Evolutionary conservation across 2,113 vertebrate genomes (phyloP).

Genomic region (Ancistrus triradiatus): DNA sequence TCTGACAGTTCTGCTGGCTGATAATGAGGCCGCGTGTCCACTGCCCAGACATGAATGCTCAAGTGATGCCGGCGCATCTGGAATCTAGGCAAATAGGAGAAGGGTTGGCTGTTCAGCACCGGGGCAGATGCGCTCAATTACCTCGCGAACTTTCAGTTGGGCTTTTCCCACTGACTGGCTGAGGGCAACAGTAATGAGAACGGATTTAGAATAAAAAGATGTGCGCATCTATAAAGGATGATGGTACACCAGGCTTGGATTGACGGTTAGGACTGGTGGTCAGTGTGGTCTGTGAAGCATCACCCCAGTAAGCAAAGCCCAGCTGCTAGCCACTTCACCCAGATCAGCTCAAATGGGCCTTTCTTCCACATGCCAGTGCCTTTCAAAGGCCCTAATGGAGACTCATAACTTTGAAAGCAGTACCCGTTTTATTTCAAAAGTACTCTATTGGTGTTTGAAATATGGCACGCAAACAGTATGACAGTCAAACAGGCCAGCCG

Average conservation of each 20-base stretch:
- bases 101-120: constrained; percentile 52
- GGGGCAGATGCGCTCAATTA: constrained; percentile 71
- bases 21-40: constrained; percentile 49
- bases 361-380: constrained; percentile 46
- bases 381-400: constrained; percentile 53
- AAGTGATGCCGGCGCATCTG: constrained; percentile 62
- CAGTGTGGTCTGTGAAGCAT: constrained; percentile 61
- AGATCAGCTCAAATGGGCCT: constrained; percentile 49
- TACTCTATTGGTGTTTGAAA: too few species aligned
- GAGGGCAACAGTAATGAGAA: constrained; percentile 71
- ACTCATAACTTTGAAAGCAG: constrained; percentile 34
- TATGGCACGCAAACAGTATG: too few species aligned
- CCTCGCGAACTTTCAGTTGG: constrained; percentile 66
- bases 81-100: constrained; percentile 66
- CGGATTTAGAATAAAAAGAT: constrained; percentile 76
- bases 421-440: too few species aligned
- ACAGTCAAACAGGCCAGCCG: neutral
- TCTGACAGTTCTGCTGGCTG: constrained; percentile 66
- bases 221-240: constrained; percentile 67
- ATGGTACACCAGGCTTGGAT: constrained; percentile 58
- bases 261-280: constrained; percentile 70
- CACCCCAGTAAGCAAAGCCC: constrained; percentile 57
- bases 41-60: constrained; percentile 66
- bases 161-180: constrained; percentile 68
- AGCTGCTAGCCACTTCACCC: too few species aligned